Evolutionary conservation across 2,888 invertebrate genomes (phyloP).

Genomic region (Diogma glabrata): DNA sequence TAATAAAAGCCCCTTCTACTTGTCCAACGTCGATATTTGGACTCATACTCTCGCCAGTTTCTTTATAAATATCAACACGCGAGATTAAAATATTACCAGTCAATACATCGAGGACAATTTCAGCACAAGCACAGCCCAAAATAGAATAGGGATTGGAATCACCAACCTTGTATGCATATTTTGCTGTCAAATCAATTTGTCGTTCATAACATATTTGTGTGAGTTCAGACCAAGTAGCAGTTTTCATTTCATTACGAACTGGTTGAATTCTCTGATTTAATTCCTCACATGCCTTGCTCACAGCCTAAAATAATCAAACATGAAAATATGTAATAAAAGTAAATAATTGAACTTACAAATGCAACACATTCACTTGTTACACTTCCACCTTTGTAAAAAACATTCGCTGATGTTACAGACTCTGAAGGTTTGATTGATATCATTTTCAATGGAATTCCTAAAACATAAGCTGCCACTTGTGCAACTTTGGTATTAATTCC

Average conservation of each 20-base stretch:
- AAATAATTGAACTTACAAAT: constrained; percentile 32
- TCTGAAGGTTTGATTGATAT: constrained; percentile 55
- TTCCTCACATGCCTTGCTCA: constrained; percentile 52
- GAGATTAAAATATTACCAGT: constrained; percentile 60
- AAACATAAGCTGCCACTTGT: constrained; percentile 59
- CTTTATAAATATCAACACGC: constrained; percentile 61
- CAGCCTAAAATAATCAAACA: constrained; percentile 31
- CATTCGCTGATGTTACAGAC: constrained; percentile 53
- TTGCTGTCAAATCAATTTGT: constrained; percentile 48
- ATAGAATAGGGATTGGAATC: constrained; percentile 48
- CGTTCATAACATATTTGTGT: constrained; percentile 40
- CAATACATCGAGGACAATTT: constrained; percentile 68
- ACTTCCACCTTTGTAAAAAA: constrained; percentile 55
- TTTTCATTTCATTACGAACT: constrained; percentile 39
- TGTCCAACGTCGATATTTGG: constrained; percentile 64
- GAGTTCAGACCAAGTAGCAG: constrained; percentile 46
- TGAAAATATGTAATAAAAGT: constrained; percentile 8
- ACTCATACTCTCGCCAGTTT: constrained; percentile 59
- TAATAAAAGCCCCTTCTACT: constrained; percentile 65
- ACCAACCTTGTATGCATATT: constrained; percentile 42
- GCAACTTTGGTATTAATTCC: constrained; percentile 64
- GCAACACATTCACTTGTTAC: constrained; percentile 56
- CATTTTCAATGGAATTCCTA: constrained; percentile 56
- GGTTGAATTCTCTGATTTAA: constrained; percentile 48
- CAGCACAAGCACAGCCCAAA: constrained; percentile 51